phyloP scores from a whole-genome alignment of 2,888 invertebrate species.

The Hemicrepidius hirtus region DNA sequence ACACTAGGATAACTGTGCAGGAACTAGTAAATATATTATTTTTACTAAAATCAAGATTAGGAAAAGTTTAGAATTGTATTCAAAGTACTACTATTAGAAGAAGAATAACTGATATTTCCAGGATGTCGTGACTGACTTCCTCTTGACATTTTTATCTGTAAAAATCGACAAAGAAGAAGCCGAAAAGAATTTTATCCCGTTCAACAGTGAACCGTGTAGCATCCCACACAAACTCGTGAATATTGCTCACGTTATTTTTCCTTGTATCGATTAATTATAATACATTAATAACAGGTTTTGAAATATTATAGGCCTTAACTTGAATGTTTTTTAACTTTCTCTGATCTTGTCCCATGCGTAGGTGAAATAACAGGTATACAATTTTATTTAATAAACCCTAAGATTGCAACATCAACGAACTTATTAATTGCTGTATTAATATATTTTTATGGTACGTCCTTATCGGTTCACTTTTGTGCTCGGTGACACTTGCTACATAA shows the following conservation, averaged over 20 bases:
- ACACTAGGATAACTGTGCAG: too few species aligned
- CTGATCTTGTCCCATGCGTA: neutral
- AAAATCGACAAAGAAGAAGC: neutral
- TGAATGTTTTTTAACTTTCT: constrained; percentile 2
- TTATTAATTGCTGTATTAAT: constrained; percentile 1
- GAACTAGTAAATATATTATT: too few species aligned
- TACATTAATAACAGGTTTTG: constrained; percentile 20
- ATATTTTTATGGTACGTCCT: constrained; percentile 3
- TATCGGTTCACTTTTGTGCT: neutral
- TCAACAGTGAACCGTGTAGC: neutral
- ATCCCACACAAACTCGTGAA: constrained; percentile 15
- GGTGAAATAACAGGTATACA: constrained; percentile 14
- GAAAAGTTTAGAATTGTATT: neutral
- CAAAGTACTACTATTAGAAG: neutral
- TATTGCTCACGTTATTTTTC: constrained; percentile 5
- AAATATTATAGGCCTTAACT: constrained; percentile 14
- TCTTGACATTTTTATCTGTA: neutral
- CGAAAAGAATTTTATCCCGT: neutral
- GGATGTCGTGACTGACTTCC: neutral
- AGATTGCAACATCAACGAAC: constrained; percentile 19
- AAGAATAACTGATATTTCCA: neutral
- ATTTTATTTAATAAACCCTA: constrained; percentile 12
- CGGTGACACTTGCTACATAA: neutral
- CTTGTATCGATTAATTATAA: constrained; percentile 9
- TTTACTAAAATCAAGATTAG: neutral